Evolutionary conservation across 1,140 invertebrate genomes (phyloP), one percentile per base, ranked within the genome.

Genomic region (Temnothorax longispinosus): DNA sequence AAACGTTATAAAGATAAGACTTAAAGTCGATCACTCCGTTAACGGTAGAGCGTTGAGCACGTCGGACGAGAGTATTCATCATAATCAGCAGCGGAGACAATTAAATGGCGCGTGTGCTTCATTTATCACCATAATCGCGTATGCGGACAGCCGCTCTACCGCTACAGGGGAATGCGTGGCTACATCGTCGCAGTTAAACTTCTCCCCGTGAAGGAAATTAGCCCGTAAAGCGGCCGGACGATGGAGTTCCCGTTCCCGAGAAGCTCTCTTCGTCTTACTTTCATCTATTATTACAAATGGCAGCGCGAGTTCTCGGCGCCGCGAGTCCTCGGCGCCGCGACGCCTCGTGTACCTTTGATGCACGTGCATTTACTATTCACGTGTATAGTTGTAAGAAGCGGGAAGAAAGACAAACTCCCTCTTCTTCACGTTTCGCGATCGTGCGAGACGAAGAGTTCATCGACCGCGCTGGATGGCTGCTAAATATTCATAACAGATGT

Each of bases 211-310:
- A 62, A 50, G 69, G 71, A 78, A 81, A 85, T 87, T 87, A 88
- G 54, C 41, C 69, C n/a, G 72, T 41, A 75, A 88, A 81, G 56
- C 81, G 89, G 56, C 56, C 69, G 35, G 27, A 44, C 52, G 41
- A 52, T 69, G 27, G 3, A 41, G 60, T 58, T 74, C 47, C 60
- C 62, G 75, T 69, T 78, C 76, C 54, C 50, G 87, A 52, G 75
- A 86, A 86, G 18, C 86, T 87, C 86, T 87, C 65, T 21, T 87
- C 87, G 74, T 62, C 65, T 86, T 64, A 78, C 82, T 90, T 78
- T 88, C 87, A 87, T 89, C 84, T 88, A 89, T 90, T 91, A 90
- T 90, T 91, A 85, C 81, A 54, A 54, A 13, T 72, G 27, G 27
- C 62, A 47, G 60, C 21, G 67, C 50, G 38, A 27, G 35, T 38